Evolutionary conservation across 2,888 invertebrate species (phyloP).

Genomic region (Bombylius major): DNA sequence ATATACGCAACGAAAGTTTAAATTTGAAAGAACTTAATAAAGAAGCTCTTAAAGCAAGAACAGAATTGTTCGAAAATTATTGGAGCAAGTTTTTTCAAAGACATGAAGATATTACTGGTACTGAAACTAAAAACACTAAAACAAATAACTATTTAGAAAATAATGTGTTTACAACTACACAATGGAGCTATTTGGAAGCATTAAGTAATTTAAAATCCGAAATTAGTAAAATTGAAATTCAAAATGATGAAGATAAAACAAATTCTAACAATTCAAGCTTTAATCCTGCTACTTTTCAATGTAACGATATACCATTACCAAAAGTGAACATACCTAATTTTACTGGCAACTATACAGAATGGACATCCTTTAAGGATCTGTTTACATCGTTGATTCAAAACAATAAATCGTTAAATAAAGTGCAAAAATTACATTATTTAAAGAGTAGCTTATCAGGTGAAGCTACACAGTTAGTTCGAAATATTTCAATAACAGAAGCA

Average conservation of each 20-base stretch:
- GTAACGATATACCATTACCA: neutral
- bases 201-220: neutral
- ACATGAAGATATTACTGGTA: neutral
- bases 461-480: neutral
- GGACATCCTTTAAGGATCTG: neutral
- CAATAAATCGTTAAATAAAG: too few relatives aligned
- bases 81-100: neutral
- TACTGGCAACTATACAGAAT: neutral
- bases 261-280: neutral
- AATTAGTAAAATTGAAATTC: too few relatives aligned
- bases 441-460: neutral
- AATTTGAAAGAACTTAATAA: too few relatives aligned
- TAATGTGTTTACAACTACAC: neutral
- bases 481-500: neutral
- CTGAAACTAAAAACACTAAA: neutral
- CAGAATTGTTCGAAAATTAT: neutral
- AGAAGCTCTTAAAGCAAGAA: neutral
- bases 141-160: neutral
- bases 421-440: neutral
- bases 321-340: neutral
- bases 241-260: too few relatives aligned
- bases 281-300: neutral
- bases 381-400: too few relatives aligned
- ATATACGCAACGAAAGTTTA: too few relatives aligned
- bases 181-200: neutral